These are phyloP conservation scores for Callinectes sapidus DNA, from an alignment of 2,888 invertebrate species.

Conservation along the genomic window DNA sequence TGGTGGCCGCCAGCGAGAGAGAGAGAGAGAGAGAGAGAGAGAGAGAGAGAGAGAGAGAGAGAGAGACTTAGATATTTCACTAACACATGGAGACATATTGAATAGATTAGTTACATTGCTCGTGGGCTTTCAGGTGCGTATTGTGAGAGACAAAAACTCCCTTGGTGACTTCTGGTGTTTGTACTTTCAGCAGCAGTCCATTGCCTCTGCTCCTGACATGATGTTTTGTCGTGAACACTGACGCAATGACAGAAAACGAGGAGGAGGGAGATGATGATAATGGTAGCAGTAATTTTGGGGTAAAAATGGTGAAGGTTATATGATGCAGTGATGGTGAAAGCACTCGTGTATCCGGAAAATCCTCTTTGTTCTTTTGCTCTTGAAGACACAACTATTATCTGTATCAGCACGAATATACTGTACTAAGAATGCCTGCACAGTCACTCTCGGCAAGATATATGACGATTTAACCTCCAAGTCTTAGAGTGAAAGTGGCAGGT, in stretches of 20 bases:
- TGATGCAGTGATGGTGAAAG: not conserved
- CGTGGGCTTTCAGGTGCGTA: not conserved
- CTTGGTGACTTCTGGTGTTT: not conserved
- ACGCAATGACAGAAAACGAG: not conserved
- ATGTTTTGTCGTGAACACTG: not conserved
- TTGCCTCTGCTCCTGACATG: not conserved
- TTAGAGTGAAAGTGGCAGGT: not conserved
- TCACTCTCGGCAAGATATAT: not conserved
- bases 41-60: conserved; percentile 16
- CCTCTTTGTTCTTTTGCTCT: not conserved
- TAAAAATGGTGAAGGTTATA: not conserved
- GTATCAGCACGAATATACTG: not conserved
- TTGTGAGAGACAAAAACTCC: conserved; percentile 12
- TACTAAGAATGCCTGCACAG: not conserved
- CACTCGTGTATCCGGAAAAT: not conserved
- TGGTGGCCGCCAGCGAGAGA: not conserved
- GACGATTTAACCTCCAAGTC: not conserved
- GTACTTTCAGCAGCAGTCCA: not conserved
- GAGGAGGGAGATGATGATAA: not conserved
- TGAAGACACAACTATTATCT: not conserved
- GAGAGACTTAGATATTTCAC: conserved; percentile 5
- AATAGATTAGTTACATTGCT: conserved; percentile 22
- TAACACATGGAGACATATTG: conserved; percentile 12
- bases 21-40: conserved; percentile 7
- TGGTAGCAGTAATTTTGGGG: not conserved